Base-by-base conservation (phyloP, 2,113 vertebrate species). In the Odobenus rosmarus region DNA sequence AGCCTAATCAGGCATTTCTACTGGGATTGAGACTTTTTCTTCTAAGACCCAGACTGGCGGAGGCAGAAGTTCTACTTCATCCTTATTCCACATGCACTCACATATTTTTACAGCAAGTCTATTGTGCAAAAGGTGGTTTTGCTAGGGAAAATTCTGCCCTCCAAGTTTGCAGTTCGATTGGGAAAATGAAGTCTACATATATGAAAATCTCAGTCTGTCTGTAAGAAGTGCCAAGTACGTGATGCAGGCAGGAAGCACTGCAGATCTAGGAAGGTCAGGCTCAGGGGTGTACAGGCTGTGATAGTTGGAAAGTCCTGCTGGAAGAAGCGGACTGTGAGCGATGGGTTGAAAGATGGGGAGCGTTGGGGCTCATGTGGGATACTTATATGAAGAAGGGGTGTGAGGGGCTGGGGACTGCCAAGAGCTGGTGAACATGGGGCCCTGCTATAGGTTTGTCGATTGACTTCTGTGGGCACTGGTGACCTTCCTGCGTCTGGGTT, bases 1-100 rank as follows among this genome's bases (percentile, higher is more conserved):
- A 95, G 31, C n/a, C 46, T 83, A 36, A 57, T 61, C n/a, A 89
- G 61, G 24, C 67, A 64, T 97, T 94, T 84, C 59, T 74, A n/a
- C 5, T 28, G 57, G 39, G 39, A 39, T 10, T 36, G 79, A 90
- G 84, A 7, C 12, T 80, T 55, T 79, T 53, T 53, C 23, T n/a
- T 90, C 7, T 79, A 69, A 90, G 59, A 57, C 36, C 77, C 39
- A 15, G 3, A 19, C 3, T 46, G 36, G 36, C 55, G 28, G 61
- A 94, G 55, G 23, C 62, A 36, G 39, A 42, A 26, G 4, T 39
- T 84, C 26, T 62, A 21, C 61, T 83, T 94, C 3, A n/a, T 61
- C 51, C 79, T 80, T 83, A n/a, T 67, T 95, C 42, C 49, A 61
- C 10, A 9, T 79, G 36, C 46, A 87, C 31, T 91, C 82, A 71